phyloP scores from a whole-genome alignment of 2,797 vertebrate genomes.

The Peromyscus attwateri region DNA sequence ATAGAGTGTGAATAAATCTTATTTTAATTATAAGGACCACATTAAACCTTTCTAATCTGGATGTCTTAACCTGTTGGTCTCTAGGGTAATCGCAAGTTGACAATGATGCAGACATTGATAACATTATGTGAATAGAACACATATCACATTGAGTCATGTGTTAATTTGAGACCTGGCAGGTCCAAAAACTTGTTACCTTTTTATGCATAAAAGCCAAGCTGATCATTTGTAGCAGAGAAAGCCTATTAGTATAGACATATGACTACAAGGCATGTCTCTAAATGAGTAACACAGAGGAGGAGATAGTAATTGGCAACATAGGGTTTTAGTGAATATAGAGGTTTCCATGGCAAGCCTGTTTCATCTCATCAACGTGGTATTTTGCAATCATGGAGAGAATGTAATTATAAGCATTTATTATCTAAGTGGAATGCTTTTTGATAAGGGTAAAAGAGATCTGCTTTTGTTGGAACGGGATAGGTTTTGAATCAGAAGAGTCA shows the following conservation, averaged over 20 bases:
- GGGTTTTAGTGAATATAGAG: not conserved
- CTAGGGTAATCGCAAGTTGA: not conserved
- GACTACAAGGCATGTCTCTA: not conserved
- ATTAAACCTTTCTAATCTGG: constrained; percentile 14
- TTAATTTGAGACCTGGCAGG: not conserved
- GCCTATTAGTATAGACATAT: not conserved
- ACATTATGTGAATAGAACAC: not conserved
- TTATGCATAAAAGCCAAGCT: not conserved
- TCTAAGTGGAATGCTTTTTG: constrained; percentile 64
- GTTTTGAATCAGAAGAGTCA: not conserved
- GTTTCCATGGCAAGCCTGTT: constrained; percentile 50
- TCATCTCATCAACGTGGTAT: constrained; percentile 55
- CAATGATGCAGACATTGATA: not conserved
- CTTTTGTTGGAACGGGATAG: constrained; percentile 44
- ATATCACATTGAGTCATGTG: not conserved
- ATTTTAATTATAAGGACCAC: constrained; percentile 1
- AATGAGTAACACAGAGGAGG: not conserved
- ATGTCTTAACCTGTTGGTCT: not conserved
- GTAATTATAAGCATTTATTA: constrained; percentile 73
- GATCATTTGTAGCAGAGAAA: constrained; percentile 1
- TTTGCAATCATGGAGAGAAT: constrained; percentile 67
- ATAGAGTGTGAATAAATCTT: not conserved
- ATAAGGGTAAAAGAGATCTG: constrained; percentile 29
- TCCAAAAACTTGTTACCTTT: not conserved
- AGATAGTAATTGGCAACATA: not conserved